Evolutionary conservation across 2,113 vertebrate genomes (phyloP), one percentile per base, ranked within the genome.

Genomic region (Emydocephalus ijimae): DNA sequence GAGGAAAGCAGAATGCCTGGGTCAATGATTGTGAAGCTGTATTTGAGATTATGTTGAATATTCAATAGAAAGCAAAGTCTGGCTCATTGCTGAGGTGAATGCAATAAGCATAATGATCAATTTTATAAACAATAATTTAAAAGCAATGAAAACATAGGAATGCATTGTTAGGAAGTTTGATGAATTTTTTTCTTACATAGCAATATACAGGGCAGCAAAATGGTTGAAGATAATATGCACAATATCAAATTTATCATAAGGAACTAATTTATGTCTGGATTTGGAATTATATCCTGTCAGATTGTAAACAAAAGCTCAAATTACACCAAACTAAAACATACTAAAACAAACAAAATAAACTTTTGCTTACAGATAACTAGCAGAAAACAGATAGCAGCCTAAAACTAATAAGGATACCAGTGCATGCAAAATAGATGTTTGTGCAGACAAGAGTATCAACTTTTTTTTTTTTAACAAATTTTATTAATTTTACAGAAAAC

Each of bases 71-170:
- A 93, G 90, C 55, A 14, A 64, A 91, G 87, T 56, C n/a, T 55
- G 89, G 91, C 52, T 94, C 87, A 39, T 91, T 94, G 90, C 87
- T 93, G 34, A 10, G 85, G 81, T 94, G 93, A 89, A 93, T 34
- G 4, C 52, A n/a, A 74, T 89, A n/a, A 89, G 74, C 45, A 26
- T 90, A 91, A 93, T 50, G 45, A 91, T 91, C 91, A 94, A 86
- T 93, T 94, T 92, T 89, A 91, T 14, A 85, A 34, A 91, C 88
- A 69, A 92, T 39, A n/a, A 93, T 90, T 24, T 50, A 85, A 93
- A 92, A 89, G 29, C 26, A 23, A 85, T 85, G 18, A 56, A 91
- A 94, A 93, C 90, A 64, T 54, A 90, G 39, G 21, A 26, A 56
- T 85, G 55, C 43, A 93, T 94, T 85, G 69, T 26, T 50, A 64